Evolutionary conservation across 2,113 vertebrate species (phyloP).

Genomic region (Sitta europaea): DNA sequence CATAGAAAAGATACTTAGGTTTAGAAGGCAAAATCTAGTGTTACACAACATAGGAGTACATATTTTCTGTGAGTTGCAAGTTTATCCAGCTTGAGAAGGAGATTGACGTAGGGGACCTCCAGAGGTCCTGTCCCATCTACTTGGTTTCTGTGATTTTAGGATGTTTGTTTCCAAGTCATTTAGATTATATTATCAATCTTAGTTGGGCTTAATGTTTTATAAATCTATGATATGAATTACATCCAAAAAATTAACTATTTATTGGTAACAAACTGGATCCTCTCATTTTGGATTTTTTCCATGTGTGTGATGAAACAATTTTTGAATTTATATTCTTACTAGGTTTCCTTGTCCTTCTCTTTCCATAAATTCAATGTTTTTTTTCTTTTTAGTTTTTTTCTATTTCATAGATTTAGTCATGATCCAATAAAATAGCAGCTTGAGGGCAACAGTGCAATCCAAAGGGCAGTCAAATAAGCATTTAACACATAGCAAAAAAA

Average conservation of each 20-base stretch:
- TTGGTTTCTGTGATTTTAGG: not conserved
- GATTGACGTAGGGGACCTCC: not conserved
- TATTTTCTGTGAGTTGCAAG: not conserved
- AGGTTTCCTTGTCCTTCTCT: not conserved
- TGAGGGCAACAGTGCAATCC: not conserved
- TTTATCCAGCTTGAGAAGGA: not conserved
- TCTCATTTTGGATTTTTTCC: not conserved
- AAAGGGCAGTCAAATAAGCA: not conserved
- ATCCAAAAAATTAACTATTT: not conserved
- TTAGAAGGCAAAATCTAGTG: not conserved
- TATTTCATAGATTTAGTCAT: not conserved
- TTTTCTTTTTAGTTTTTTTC: not conserved
- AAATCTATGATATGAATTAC: not conserved
- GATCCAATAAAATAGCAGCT: not conserved
- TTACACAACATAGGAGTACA: not conserved
- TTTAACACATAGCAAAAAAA: not conserved
- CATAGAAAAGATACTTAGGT: not conserved
- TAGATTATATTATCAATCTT: not conserved
- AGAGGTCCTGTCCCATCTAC: not conserved
- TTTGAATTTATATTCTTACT: not conserved
- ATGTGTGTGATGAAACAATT: not conserved
- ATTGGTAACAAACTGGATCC: not conserved
- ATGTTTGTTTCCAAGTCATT: not conserved
- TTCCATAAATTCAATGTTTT: accelerated
- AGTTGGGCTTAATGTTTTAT: not conserved